These are phyloP conservation scores for Liolophura sinensis DNA, from an alignment of 1,140 invertebrate genomes.

Conservation along the genomic window DNA sequence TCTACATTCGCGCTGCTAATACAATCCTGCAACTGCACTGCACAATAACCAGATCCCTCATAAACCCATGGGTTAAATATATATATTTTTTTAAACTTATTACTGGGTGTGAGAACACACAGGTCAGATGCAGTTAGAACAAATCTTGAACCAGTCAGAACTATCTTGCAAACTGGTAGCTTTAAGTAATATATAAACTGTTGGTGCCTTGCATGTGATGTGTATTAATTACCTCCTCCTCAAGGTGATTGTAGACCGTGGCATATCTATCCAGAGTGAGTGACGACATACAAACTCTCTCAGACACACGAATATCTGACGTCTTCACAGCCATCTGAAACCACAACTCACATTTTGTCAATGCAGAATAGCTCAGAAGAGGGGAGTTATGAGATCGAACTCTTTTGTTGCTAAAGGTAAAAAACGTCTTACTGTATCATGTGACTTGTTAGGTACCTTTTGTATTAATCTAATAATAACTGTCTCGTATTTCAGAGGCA, in stretches of 20 bases:
- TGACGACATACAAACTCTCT: constrained; percentile 53
- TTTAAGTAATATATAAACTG: not conserved
- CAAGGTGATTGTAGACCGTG: constrained; percentile 56
- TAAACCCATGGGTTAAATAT: no score
- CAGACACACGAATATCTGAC: constrained; percentile 56
- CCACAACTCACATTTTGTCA: constrained; percentile 9
- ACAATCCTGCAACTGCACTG: no score
- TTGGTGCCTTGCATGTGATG: not conserved
- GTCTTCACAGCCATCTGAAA: constrained; percentile 50
- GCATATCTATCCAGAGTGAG: constrained; percentile 46
- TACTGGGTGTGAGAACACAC: no score
- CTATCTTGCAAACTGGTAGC: not conserved
- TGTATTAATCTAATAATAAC: no score
- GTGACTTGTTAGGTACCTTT: no score
- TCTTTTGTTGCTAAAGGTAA: no score
- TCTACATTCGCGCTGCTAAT: no score
- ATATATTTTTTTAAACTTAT: no score
- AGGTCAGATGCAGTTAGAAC: not conserved
- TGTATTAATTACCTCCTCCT: constrained; percentile 45
- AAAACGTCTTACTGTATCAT: no score
- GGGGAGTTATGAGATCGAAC: no score
- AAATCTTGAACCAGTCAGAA: not conserved
- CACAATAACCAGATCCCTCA: no score
- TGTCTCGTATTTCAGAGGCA: no score
- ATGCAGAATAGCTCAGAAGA: not conserved